A percentile compares a stretch with the other conserved stretches of the same genome.
Conservation (phyloP, 2,888 invertebrate genomes). For the Pemphredon lugubris region DNA sequence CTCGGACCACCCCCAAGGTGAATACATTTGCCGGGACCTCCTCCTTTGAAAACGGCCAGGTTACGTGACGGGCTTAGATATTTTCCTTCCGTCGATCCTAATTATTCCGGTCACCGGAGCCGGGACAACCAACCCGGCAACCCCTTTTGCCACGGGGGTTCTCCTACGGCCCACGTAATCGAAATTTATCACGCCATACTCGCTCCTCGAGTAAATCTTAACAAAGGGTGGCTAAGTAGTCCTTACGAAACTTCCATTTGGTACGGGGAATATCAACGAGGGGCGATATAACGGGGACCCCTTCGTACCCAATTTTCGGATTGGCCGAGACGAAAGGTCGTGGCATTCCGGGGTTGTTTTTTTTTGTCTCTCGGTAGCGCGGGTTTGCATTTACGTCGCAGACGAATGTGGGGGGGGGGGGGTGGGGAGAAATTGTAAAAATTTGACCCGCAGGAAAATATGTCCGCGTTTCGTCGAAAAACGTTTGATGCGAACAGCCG, state of each 20-base stretch:
- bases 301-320: too few relatives aligned
- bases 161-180: slow-evolving; percentile 58
- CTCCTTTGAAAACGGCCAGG: slow-evolving; percentile 50
- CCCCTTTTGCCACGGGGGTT: slow-evolving; percentile 15
- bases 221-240: slow-evolving; percentile 47
- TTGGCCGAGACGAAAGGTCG: neutral
- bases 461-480: slow-evolving; percentile 29
- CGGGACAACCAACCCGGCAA: slow-evolving; percentile 7
- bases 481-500: slow-evolving; percentile 44
- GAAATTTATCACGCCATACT: slow-evolving; percentile 62
- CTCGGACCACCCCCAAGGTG: slow-evolving; percentile 58
- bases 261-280: slow-evolving; percentile 53
- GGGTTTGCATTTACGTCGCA: neutral
- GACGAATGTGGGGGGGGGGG: neutral
- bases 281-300: too few relatives aligned
- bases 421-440: slow-evolving; percentile 41
- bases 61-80: slow-evolving; percentile 67
- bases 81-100: slow-evolving; percentile 61
- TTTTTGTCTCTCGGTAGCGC: neutral
- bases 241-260: slow-evolving; percentile 29
- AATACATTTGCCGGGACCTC: slow-evolving; percentile 39
- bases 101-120: slow-evolving; percentile 60
- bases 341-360: too few relatives aligned
- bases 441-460: slow-evolving; percentile 33
- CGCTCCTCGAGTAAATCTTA: slow-evolving; percentile 52